Evolutionary conservation across 1,140 invertebrate species (phyloP).

Genomic region (Drosophila ogumai): DNA sequence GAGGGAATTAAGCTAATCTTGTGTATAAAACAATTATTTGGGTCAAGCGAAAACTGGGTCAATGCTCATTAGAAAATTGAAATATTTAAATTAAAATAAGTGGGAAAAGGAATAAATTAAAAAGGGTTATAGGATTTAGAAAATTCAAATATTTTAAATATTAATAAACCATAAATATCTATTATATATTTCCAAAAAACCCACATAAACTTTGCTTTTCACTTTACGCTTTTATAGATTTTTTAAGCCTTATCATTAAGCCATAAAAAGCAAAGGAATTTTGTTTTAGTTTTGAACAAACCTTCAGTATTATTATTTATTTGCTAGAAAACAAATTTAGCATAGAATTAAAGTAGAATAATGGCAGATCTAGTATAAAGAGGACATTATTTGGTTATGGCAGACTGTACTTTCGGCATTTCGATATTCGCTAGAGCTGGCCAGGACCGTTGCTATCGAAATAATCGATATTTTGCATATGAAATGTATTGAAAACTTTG

Average conservation of each 20-base stretch:
- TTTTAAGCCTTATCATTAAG: background rate
- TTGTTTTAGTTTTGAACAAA: slow-evolving; percentile 49
- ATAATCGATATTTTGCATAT: background rate
- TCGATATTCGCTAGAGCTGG: background rate
- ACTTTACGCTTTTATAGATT: too few species aligned
- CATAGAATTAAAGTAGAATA: slow-evolving; percentile 41
- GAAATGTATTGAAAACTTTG: background rate
- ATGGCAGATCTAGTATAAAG: slow-evolving; percentile 40
- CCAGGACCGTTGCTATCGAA: background rate
- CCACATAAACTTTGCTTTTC: too few species aligned
- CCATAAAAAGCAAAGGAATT: background rate
- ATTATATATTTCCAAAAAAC: too few species aligned
- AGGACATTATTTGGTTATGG: slow-evolving; percentile 44
- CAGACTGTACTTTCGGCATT: slow-evolving; percentile 9
- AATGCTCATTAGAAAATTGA: background rate
- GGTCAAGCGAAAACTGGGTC: background rate
- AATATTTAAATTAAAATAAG: background rate
- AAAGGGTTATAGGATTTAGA: background rate
- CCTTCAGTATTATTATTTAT: slow-evolving; percentile 58
- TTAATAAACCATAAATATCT: too few species aligned
- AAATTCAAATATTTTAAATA: too few species aligned
- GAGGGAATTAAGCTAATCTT: background rate
- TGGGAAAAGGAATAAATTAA: background rate
- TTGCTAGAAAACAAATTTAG: slow-evolving; percentile 56
- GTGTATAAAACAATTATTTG: background rate